phyloP scores from a whole-genome alignment of 2,113 vertebrate genomes.

The Sceloporus tristichus region DNA sequence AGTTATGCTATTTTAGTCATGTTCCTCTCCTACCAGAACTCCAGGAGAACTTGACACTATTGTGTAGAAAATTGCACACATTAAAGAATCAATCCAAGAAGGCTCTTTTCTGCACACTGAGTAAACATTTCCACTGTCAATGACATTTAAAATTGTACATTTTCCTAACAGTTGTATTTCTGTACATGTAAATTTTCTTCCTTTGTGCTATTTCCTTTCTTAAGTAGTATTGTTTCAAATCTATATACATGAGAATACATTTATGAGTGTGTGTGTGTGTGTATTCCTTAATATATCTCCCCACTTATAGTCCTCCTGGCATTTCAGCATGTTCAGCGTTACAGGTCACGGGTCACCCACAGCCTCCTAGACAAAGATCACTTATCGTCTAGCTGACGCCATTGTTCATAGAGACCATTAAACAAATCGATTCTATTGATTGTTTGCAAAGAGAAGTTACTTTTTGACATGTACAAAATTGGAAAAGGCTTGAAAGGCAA shows the following conservation, averaged over 20 bases:
- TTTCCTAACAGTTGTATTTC: constrained; percentile 13
- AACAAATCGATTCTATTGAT: constrained; percentile 60
- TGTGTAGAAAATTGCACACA: background rate
- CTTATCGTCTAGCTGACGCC: constrained; percentile 26
- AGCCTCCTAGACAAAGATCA: constrained; percentile 49
- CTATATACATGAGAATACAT: background rate
- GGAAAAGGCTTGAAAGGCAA: constrained; percentile 62
- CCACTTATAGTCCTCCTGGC: constrained; percentile 34
- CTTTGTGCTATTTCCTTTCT: constrained; percentile 10
- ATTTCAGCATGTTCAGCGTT: constrained; percentile 55
- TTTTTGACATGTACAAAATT: constrained; percentile 51
- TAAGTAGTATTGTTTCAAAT: constrained; percentile 15
- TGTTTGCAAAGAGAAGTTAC: constrained; percentile 49
- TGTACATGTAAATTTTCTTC: background rate
- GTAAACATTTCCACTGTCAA: background rate
- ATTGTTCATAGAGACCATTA: constrained; percentile 42
- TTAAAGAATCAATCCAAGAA: constrained; percentile 21
- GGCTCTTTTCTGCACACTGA: background rate
- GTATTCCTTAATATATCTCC: constrained; percentile 17
- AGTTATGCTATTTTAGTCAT: background rate
- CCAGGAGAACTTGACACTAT: background rate
- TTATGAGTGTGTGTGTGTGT: background rate
- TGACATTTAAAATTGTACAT: constrained; percentile 11
- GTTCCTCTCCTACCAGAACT: background rate
- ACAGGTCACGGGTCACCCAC: constrained; percentile 38